phyloP scores from a whole-genome alignment of 1,140 invertebrate genomes.

The Drosophila mauritiana region DNA sequence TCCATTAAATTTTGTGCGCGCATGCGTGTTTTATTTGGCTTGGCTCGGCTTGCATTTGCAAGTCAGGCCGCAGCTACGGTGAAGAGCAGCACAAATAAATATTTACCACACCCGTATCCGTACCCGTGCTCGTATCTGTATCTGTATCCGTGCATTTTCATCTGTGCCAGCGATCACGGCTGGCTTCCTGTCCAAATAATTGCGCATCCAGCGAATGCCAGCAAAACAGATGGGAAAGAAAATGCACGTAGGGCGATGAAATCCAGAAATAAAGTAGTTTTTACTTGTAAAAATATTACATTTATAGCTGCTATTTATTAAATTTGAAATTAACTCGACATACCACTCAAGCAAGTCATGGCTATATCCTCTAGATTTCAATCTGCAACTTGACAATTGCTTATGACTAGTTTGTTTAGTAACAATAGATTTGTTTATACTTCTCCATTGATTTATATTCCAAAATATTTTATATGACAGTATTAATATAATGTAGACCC shows the following conservation, averaged over 20 bases:
- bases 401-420: too few relatives aligned
- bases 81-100: conserved; percentile 25
- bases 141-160: conserved; percentile 12
- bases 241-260: conserved; percentile 23
- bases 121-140: not conserved
- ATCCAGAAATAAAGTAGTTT: conserved; percentile 13
- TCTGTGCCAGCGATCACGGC: conserved; percentile 31
- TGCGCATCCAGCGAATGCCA: conserved; percentile 51
- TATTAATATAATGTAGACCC: too few relatives aligned
- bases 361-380: not conserved
- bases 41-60: conserved; percentile 62
- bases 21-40: conserved; percentile 31
- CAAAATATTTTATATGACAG: too few relatives aligned
- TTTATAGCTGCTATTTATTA: too few relatives aligned
- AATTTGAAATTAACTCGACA: too few relatives aligned
- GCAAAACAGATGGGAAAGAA: conserved; percentile 45
- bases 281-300: not conserved
- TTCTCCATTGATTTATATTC: too few relatives aligned
- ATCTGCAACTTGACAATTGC: not conserved
- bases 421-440: too few relatives aligned
- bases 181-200: conserved; percentile 76
- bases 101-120: conserved; percentile 25
- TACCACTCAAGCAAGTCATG: too few relatives aligned
- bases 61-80: conserved; percentile 25
- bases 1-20: conserved; percentile 49